These are phyloP conservation scores for Drosophila orosa DNA, from an alignment of 1,140 invertebrate genomes.

Conservation along the genomic window DNA sequence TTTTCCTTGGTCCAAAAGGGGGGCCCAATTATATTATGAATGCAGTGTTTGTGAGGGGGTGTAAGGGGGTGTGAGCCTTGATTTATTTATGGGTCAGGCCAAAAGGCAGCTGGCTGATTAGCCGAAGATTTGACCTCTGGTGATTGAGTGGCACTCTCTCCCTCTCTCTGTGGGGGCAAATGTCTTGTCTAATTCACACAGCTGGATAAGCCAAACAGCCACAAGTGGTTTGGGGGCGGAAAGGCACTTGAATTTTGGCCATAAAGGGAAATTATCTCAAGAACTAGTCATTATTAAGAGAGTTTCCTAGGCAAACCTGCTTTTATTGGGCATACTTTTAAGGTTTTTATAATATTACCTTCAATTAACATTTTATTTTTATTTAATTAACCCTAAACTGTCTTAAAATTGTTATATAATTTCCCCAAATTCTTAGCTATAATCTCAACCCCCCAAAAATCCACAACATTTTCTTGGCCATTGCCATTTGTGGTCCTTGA, in stretches of 20 bases:
- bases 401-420: not conserved
- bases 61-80: conserved; percentile 38
- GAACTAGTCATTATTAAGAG: not conserved
- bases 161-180: conserved; percentile 20
- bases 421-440: conserved; percentile 4
- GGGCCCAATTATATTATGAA: conserved; percentile 41
- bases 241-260: not conserved
- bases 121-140: conserved; percentile 61
- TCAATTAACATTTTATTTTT: not conserved
- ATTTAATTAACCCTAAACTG: not conserved
- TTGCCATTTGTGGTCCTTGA: conserved; percentile 40
- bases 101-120: conserved; percentile 67
- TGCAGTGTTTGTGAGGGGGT: conserved; percentile 29
- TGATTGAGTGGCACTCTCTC: conserved; percentile 59
- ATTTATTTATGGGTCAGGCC: conserved; percentile 74
- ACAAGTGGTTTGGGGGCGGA: conserved; percentile 25
- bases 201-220: conserved; percentile 25
- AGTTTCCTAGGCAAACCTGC: too few relatives aligned
- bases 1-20: conserved; percentile 36
- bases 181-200: conserved; percentile 74
- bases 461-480: not conserved
- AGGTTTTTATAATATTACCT: not conserved
- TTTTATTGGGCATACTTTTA: not conserved
- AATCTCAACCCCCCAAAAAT: conserved; percentile 2
- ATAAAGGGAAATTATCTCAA: not conserved